Evolutionary conservation across 2,797 vertebrate genomes (phyloP).

Genomic region (Hipposideros larvatus): DNA sequence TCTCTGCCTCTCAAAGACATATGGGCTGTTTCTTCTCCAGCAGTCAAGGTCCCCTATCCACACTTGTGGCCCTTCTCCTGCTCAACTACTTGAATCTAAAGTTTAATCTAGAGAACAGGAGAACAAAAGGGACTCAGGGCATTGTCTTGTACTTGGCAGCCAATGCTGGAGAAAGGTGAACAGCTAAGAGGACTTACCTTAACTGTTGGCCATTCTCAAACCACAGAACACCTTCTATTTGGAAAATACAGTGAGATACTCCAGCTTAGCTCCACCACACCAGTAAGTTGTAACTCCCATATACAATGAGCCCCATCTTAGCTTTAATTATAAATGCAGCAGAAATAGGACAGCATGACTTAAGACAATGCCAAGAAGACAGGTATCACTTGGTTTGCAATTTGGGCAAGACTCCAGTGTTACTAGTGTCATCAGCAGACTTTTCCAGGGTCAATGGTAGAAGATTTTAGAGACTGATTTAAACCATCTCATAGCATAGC

Average conservation of each 20-base stretch:
- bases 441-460: neutral
- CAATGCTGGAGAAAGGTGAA: slow-evolving; percentile 33
- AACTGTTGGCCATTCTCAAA: neutral
- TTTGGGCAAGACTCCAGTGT: neutral
- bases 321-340: slow-evolving; percentile 10
- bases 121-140: neutral
- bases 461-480: slow-evolving; percentile 57
- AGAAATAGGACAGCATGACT: neutral
- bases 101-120: neutral
- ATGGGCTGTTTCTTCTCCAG: neutral
- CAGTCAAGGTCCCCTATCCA: neutral
- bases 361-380: slow-evolving; percentile 25
- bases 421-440: neutral
- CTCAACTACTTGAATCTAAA: neutral
- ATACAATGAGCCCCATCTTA: neutral
- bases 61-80: neutral
- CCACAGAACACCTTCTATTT: neutral
- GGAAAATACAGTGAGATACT: neutral
- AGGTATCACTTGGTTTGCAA: neutral
- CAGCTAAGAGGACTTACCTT: neutral
- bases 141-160: neutral
- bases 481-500: neutral
- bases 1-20: neutral
- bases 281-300: neutral
- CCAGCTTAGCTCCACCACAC: neutral